Evolutionary conservation across 2,113 vertebrate genomes (phyloP), one percentile per base, ranked within the genome.

Genomic region (Strigops habroptila): DNA sequence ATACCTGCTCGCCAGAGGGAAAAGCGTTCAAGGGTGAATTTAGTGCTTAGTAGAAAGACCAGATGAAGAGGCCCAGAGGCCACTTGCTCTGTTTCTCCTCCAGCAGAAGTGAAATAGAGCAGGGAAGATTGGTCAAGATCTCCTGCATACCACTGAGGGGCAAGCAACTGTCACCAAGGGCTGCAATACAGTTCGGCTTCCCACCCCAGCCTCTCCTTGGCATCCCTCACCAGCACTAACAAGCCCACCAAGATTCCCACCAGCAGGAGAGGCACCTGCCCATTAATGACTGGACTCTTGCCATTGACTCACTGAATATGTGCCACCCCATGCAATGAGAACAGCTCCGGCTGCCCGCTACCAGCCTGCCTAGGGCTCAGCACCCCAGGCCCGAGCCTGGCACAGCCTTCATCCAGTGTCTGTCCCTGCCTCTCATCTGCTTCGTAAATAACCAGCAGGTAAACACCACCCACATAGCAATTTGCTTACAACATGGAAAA

Each of bases 221-320:
- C 80, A 60, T 14, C 83, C 10, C 31, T 91, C 65, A 4, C 7
- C 7, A 0, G 53, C 6, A 4, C 71, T 12, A 65, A 39, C 48
- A 12, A 67, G 25, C 65, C 49, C 67, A 41, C 86, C 27, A 33
- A 1, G 0, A 71, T 75, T 92, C 88, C 73, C 88, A 90, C 5
- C 82, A 86, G 90, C 88, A 48, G 81, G 63, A 90, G 18, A 87
- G 67, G 70, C 86, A 96, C 86, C 88, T 80, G 92, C 81, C 91
- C 49, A 5, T 28, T 27, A 60, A 57, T 41, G 62, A 1, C 88
- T 53, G 91, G 83, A 76, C 22, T 75, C n/a, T 33, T 86, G 82
- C 82, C 95, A 91, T 35, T 1, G 0, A 31, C 48, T n/a, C 33
- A 2, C 57, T 18, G 65, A 35, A 13, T 68, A 17, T 14, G 53